These are phyloP conservation scores for Euplexia lucipara DNA, from an alignment of 2,888 invertebrate genomes.

Conservation along the genomic window DNA sequence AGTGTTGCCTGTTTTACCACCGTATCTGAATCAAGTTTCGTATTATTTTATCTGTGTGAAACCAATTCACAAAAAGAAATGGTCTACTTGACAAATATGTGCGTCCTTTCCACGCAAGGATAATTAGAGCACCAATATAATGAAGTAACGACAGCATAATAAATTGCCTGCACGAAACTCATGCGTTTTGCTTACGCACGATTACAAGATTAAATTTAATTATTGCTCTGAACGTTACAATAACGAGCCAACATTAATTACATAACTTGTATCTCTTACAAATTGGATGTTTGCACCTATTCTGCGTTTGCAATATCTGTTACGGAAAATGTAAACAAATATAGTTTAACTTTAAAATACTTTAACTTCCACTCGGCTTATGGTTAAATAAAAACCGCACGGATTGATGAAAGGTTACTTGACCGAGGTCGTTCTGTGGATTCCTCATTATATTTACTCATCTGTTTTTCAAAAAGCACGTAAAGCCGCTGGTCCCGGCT, in stretches of 20 bases:
- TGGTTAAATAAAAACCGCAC: too few relatives aligned
- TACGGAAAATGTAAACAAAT: neutral
- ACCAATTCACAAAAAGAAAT: neutral
- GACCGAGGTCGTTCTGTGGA: too few relatives aligned
- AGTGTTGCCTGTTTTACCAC: too few relatives aligned
- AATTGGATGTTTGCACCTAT: neutral
- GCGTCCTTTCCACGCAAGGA: slow-evolving; percentile 1
- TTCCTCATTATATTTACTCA: too few relatives aligned
- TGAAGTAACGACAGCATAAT: slow-evolving; percentile 30
- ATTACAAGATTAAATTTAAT: slow-evolving; percentile 27
- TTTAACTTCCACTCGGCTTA: too few relatives aligned
- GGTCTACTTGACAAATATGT: neutral
- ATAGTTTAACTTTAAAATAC: too few relatives aligned
- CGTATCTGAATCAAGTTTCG: neutral
- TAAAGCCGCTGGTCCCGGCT: too few relatives aligned
- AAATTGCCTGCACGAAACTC: slow-evolving; percentile 15
- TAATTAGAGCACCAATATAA: neutral
- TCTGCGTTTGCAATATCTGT: neutral
- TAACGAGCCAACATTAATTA: slow-evolving; percentile 5
- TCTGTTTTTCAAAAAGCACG: too few relatives aligned
- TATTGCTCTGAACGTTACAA: slow-evolving; percentile 4
- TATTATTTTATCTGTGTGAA: neutral
- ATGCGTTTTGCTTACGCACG: slow-evolving; percentile 31
- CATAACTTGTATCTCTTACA: neutral
- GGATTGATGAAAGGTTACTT: too few relatives aligned